A percentile compares a stretch with the other conserved stretches of the same genome.
Evolutionary conservation across 1,140 invertebrate genomes (phyloP).

Genomic region (Druon quercuslanigerum): DNA sequence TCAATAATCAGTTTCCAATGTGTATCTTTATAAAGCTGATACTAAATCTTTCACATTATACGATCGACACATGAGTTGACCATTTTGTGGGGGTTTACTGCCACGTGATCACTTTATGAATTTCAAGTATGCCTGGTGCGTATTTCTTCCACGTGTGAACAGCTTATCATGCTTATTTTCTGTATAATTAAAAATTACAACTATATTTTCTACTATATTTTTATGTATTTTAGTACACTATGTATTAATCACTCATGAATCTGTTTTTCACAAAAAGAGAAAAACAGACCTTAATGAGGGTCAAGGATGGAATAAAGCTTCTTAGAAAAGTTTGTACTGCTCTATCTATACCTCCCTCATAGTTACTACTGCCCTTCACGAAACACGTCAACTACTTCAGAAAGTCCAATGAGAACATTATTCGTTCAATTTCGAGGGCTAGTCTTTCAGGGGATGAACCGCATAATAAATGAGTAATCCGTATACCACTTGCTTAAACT

Average conservation of each 20-base stretch:
- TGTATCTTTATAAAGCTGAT: too few species aligned
- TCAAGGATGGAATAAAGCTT: constrained; percentile 2
- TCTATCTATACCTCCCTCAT: background rate
- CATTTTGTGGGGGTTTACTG: too few species aligned
- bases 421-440: background rate
- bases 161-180: too few species aligned
- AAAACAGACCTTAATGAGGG: background rate
- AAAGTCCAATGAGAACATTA: background rate
- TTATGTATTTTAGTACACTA: too few species aligned
- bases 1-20: too few species aligned
- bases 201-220: too few species aligned
- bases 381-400: background rate
- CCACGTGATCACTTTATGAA: too few species aligned
- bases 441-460: background rate
- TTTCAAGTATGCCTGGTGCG: too few species aligned
- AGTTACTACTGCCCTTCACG: background rate
- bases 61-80: too few species aligned
- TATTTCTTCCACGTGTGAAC: too few species aligned
- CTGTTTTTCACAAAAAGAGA: background rate
- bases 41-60: too few species aligned
- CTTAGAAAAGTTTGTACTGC: background rate
- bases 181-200: too few species aligned
- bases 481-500: background rate
- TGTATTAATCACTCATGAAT: background rate
- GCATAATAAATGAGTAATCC: background rate